A percentile compares a stretch with the other conserved stretches of the same genome.
Evolutionary conservation across 1,140 invertebrate genomes (phyloP).

Genomic region (Pseudomyrmex dendroicus): DNA sequence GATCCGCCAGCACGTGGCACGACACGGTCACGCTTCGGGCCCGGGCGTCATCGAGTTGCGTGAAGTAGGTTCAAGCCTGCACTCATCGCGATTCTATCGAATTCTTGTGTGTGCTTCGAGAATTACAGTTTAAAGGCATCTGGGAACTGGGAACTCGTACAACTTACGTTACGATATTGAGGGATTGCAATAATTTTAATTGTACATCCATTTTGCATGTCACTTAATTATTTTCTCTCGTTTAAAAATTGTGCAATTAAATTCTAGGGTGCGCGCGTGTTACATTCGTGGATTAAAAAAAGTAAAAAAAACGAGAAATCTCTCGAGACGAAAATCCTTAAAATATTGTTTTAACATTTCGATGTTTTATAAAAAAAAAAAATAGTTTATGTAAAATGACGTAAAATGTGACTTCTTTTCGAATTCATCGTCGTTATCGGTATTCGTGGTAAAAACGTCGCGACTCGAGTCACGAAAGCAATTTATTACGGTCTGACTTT

Average conservation of each 20-base stretch:
- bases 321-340: too few species aligned
- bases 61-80: background rate
- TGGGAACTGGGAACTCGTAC: background rate
- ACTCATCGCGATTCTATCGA: background rate
- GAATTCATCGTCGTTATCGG: too few species aligned
- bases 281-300: too few species aligned
- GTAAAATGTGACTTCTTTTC: background rate
- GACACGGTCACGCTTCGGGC: background rate
- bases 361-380: too few species aligned
- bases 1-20: constrained; percentile 17
- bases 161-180: background rate
- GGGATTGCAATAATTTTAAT: too few species aligned
- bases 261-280: too few species aligned
- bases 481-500: constrained; percentile 62
- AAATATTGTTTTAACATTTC: too few species aligned
- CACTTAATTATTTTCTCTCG: too few species aligned
- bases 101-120: background rate
- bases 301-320: too few species aligned
- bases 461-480: constrained; percentile 22
- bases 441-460: constrained; percentile 6
- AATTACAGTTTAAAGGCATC: background rate
- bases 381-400: background rate
- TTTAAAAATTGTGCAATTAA: too few species aligned
- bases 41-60: background rate
- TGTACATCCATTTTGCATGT: too few species aligned